These are phyloP conservation scores for Porphyrio hochstetteri DNA, from an alignment of 2,113 vertebrate genomes.

Conservation along the genomic window DNA sequence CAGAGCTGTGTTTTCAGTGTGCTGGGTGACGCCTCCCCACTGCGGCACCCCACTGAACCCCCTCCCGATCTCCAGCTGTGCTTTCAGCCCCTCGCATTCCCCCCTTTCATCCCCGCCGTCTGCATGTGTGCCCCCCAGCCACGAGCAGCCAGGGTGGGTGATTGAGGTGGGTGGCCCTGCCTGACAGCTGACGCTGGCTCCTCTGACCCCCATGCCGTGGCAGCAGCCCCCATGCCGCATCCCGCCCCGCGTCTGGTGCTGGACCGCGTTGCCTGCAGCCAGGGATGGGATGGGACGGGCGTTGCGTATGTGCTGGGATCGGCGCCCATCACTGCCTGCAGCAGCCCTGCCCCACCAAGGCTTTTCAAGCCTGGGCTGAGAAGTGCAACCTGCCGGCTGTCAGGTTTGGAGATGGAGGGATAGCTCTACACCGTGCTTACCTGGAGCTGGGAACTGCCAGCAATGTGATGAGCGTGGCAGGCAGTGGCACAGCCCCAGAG, in stretches of 20 bases:
- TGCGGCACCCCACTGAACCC: background rate
- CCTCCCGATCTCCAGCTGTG: background rate
- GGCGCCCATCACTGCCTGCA: background rate
- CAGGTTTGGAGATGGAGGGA: background rate
- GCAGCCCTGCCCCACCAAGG: background rate
- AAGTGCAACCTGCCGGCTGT: slow-evolving; percentile 38
- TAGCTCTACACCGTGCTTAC: background rate
- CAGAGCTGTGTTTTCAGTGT: background rate
- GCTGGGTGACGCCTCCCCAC: background rate
- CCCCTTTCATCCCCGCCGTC: background rate
- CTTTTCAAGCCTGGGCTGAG: slow-evolving; percentile 1
- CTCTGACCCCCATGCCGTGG: background rate
- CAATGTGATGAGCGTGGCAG: background rate
- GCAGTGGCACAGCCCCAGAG: background rate
- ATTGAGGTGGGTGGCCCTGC: slow-evolving; percentile 36
- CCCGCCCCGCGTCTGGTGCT: slow-evolving; percentile 37
- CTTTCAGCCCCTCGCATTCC: background rate
- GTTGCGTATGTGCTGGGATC: background rate
- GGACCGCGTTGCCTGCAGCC: background rate
- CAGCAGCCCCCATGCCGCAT: background rate
- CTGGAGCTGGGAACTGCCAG: background rate
- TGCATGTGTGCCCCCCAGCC: slow-evolving; percentile 29
- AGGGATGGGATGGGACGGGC: background rate
- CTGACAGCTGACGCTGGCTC: slow-evolving; percentile 70
- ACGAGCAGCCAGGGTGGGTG: slow-evolving; percentile 19